Evolutionary conservation across 2,888 invertebrate species (phyloP).

Genomic region (Mactromeris polynyma): DNA sequence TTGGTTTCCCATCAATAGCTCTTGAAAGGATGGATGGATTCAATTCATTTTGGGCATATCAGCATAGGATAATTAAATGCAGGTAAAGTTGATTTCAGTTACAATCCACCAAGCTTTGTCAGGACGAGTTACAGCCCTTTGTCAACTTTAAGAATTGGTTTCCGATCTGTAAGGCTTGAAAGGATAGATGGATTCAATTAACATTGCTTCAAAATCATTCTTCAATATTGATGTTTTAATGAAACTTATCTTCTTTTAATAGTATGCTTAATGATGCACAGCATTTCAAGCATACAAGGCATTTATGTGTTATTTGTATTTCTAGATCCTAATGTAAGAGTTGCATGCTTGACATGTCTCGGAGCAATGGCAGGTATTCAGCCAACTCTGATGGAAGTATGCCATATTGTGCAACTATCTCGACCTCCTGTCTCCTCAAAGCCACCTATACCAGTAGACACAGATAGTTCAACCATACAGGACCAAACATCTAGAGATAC

Average conservation of each 20-base stretch:
- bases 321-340: constrained; percentile 87
- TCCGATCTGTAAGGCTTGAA: too few relatives aligned
- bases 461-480: not conserved
- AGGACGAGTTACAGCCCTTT: too few relatives aligned
- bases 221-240: not conserved
- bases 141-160: too few relatives aligned
- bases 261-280: not conserved
- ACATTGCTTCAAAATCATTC: too few relatives aligned
- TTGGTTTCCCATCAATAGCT: too few relatives aligned
- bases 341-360: constrained; percentile 87
- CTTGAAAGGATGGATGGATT: too few relatives aligned
- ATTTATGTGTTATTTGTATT: constrained; percentile 25
- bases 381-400: constrained; percentile 86
- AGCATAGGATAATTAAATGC: too few relatives aligned
- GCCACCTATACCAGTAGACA: constrained; percentile 32
- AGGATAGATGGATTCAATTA: too few relatives aligned
- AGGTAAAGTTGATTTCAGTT: too few relatives aligned
- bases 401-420: constrained; percentile 83
- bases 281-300: too few relatives aligned
- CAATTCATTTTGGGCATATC: too few relatives aligned
- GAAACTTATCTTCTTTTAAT: not conserved
- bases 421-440: constrained; percentile 71
- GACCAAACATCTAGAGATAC: constrained; percentile 10
- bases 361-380: constrained; percentile 86
- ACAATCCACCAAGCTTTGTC: too few relatives aligned